Evolutionary conservation across 2,797 vertebrate species (phyloP), one percentile per base, ranked within the genome.

Genomic region (Bothrops alternatus): DNA sequence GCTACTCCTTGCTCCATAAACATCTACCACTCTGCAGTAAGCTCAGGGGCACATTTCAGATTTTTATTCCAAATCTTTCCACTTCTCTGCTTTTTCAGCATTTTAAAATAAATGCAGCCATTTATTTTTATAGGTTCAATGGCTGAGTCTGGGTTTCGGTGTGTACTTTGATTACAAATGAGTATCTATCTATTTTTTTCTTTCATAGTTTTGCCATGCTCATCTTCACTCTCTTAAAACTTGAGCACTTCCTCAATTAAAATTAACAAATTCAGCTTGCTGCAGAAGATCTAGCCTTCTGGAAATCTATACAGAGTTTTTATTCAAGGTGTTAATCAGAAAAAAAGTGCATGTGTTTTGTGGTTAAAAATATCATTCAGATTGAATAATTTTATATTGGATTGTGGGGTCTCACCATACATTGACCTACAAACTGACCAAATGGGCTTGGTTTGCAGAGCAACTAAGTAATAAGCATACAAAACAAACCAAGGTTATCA

Each of bases 91-190:
- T 92, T 90, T 25, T 12, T 86, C 90, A 91, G 88, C 90, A 94
- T 20, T 87, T 92, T 94, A 91, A 95, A 96, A 96, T 87, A 88
- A 86, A 94, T 88, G n/a, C 56, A 42, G 63, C 56, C 63, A 47
- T 87, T 93, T 90, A 87, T 87, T 87, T 93, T 47, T n/a, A 87
- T 82, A 42, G 42, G n/a, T 12, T 28, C 85, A 58, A 8, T 26
- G 7, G 3, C 12, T 78, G 42, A n/a, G 47, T 65, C 16, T 1
- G 3, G 26, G 16, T 56, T 73, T 26, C 18, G 10, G 82, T 60
- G 55, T 90, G 56, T 47, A 78, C 55, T 78, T 61, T 18, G 61
- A 90, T 73, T 61, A 78, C 37, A 73, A 90, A 88, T 32, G 20
- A 32, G n/a, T 2, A 42, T 55, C 25, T 2, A 42, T 55, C 25